phyloP scores from a whole-genome alignment of 2,113 vertebrate genomes.

The Bolborhynchus lineola region DNA sequence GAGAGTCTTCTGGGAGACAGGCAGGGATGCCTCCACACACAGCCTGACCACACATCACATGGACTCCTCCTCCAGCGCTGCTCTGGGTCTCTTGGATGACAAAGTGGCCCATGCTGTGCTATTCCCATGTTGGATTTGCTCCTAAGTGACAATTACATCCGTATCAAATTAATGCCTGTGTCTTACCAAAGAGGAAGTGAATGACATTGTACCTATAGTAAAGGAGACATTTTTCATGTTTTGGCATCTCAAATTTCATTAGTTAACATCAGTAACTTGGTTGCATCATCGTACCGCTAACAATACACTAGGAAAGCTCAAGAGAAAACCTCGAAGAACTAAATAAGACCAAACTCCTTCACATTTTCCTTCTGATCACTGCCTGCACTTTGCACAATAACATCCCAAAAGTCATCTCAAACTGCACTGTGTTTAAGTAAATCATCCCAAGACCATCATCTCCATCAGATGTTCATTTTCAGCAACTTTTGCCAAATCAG shows the following conservation, averaged over 20 bases:
- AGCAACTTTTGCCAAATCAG: conserved; percentile 26
- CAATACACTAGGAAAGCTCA: background rate
- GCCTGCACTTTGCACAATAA: background rate
- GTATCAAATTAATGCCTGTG: background rate
- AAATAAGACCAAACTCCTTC: background rate
- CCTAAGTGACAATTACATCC: background rate
- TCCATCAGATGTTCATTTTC: background rate
- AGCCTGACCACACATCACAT: background rate
- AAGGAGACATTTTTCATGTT: background rate
- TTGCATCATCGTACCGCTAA: background rate
- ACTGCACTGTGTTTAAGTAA: background rate
- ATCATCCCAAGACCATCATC: background rate
- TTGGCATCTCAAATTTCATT: background rate
- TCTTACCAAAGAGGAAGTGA: background rate
- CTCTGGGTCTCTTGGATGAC: background rate
- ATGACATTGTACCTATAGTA: background rate
- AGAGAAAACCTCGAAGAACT: background rate
- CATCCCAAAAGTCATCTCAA: background rate
- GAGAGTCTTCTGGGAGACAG: background rate
- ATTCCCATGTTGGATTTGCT: background rate
- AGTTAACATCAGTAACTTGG: background rate
- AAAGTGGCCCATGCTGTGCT: background rate
- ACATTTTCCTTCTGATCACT: background rate
- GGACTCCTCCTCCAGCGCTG: background rate
- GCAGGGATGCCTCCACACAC: background rate